Base-by-base conservation (phyloP, 2,888 invertebrate species). In the Peribatodes rhomboidaria region DNA sequence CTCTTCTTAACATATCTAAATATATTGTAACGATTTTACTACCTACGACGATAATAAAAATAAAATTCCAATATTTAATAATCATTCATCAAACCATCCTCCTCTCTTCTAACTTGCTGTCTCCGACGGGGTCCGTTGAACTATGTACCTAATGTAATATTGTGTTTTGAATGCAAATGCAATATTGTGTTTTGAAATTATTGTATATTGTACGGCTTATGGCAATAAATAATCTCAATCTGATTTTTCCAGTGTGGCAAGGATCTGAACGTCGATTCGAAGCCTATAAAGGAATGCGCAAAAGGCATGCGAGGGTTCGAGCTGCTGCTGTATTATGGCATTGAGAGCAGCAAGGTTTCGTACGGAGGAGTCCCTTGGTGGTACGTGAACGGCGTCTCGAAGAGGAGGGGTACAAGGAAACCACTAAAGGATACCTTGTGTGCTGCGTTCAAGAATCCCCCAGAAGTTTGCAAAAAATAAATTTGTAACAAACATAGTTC, bases 221-320 rank as follows among this genome's bases (percentile, higher is more conserved):
- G n/a, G n/a, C n/a, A n/a, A n/a, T n/a, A n/a, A n/a, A n/a, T n/a
- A n/a, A n/a, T n/a, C n/a, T n/a, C n/a, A n/a, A 18, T 9, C 14
- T 41, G n/a, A 1, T 14, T 16, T 52, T 27, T 35, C n/a, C 20
- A 52, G 35, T 52, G 50, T 52, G 47, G 47, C 9, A 31, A 49
- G 31, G 11, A 10, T 16, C 14, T 49, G 31, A 49, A 14, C 47
- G 31, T 49, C 31, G 31, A 49, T 49, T 31, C 47, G 10, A 16
- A 49, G 60, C 35, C 67, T 18, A 49, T 49, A 49, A 49, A 49
- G 16, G 47, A 49, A 31, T 85, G 85, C 42, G 85, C 85, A 0
- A 84, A 81, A 57, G 68, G 75, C 3, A 14, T 57, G 2, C 70
- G 59, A 62, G 84, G 83, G 11, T 54, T 54, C 31, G 27, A 39